Evolutionary conservation across 2,888 invertebrate species (phyloP).

Genomic region (Rhodophaea formosa): DNA sequence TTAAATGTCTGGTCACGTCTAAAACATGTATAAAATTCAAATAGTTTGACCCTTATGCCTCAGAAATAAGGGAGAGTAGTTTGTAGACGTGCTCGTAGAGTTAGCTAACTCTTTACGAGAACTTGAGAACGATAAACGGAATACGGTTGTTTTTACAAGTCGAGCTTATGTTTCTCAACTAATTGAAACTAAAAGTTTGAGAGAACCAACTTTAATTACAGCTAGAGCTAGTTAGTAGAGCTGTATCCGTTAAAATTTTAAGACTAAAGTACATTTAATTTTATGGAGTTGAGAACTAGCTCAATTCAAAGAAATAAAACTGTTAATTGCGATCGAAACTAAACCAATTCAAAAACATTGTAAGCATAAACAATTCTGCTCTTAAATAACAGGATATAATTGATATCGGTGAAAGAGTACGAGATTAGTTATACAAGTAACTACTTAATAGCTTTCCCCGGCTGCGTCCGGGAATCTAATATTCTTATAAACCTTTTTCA

Average conservation of each 20-base stretch:
- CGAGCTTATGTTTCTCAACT: slow-evolving; percentile 12
- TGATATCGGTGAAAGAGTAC: too few relatives aligned
- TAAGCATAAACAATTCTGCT: too few relatives aligned
- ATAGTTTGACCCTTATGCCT: not conserved
- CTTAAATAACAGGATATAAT: too few relatives aligned
- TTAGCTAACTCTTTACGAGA: slow-evolving; percentile 3
- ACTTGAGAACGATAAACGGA: slow-evolving; percentile 11
- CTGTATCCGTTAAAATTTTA: not conserved
- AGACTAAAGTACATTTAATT: not conserved
- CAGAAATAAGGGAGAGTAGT: not conserved
- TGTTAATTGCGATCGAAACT: too few relatives aligned
- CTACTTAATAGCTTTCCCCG: too few relatives aligned
- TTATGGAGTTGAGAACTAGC: too few relatives aligned
- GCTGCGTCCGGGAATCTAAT: too few relatives aligned
- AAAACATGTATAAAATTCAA: not conserved
- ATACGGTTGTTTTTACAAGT: slow-evolving; percentile 9
- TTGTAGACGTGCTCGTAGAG: not conserved
- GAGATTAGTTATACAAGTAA: too few relatives aligned
- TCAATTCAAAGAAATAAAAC: too few relatives aligned
- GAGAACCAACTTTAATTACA: slow-evolving; percentile 6
- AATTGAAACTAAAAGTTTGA: slow-evolving; percentile 10
- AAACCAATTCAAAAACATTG: too few relatives aligned
- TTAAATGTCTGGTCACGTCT: not conserved
- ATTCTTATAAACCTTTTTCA: too few relatives aligned
- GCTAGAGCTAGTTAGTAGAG: slow-evolving; percentile 3